Conservation (phyloP, 2,888 invertebrate species). For the Amphipoea lucens region DNA sequence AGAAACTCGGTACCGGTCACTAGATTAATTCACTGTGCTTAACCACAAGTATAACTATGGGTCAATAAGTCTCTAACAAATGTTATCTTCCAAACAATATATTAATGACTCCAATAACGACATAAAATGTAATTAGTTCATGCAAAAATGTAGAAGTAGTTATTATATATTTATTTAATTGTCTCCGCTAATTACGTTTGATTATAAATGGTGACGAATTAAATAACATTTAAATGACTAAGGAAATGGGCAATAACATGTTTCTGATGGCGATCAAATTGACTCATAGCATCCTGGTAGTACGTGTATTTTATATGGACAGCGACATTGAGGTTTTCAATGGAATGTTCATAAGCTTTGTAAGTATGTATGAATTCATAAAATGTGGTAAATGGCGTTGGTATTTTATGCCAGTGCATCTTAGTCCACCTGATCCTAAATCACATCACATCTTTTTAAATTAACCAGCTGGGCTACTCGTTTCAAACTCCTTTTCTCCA, state of each 20-base stretch:
- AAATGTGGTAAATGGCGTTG: background rate
- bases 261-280: constrained; percentile 36
- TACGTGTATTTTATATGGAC: constrained; percentile 29
- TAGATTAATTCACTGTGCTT: constrained; percentile 1
- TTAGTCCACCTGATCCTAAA: background rate
- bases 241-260: constrained; percentile 45
- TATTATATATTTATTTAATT: constrained; percentile 12
- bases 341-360: background rate
- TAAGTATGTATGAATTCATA: background rate
- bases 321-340: constrained; percentile 13
- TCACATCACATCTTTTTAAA: background rate
- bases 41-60: background rate
- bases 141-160: constrained; percentile 35
- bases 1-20: background rate
- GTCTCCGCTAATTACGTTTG: constrained; percentile 32
- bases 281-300: constrained; percentile 40
- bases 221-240: constrained; percentile 43
- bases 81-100: background rate
- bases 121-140: background rate
- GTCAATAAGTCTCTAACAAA: constrained; percentile 10
- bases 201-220: constrained; percentile 35
- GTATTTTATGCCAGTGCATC: constrained; percentile 5
- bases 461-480: background rate
- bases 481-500: background rate
- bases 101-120: background rate